Evolutionary conservation across 2,113 vertebrate species (phyloP).

Genomic region (Setophaga kirtlandii): DNA sequence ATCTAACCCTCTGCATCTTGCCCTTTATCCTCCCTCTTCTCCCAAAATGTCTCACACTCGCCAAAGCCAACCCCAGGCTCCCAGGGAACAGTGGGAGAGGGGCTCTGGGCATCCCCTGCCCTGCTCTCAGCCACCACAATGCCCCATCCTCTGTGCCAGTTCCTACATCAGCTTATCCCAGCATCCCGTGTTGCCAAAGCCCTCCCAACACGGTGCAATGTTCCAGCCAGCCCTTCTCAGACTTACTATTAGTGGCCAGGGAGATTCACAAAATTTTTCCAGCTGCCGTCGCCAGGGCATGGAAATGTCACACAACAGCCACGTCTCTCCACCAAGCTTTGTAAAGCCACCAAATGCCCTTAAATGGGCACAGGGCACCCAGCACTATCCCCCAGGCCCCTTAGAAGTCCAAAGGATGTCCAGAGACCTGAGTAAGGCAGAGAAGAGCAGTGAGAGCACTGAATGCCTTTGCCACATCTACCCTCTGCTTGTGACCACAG

Average conservation of each 20-base stretch:
- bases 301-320: fast-evolving
- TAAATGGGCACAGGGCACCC: neutral
- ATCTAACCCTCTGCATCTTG: constrained; percentile 55
- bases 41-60: neutral
- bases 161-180: neutral
- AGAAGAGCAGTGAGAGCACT: neutral
- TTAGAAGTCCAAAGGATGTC: neutral
- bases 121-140: fast-evolving
- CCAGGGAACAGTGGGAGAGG: neutral
- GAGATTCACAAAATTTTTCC: neutral
- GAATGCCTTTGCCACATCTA: neutral
- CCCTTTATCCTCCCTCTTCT: constrained; percentile 27
- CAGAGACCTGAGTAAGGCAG: neutral
- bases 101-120: neutral
- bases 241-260: neutral
- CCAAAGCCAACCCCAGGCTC: neutral
- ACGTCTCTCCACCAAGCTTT: fast-evolving
- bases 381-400: neutral
- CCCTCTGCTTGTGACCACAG: neutral
- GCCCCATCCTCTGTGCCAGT: neutral
- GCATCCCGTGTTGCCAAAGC: fast-evolving
- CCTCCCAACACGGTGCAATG: neutral
- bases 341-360: neutral
- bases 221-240: neutral
- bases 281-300: neutral